Evolutionary conservation across 2,113 vertebrate species (phyloP).

Genomic region (Pomatorhinus ruficollis): DNA sequence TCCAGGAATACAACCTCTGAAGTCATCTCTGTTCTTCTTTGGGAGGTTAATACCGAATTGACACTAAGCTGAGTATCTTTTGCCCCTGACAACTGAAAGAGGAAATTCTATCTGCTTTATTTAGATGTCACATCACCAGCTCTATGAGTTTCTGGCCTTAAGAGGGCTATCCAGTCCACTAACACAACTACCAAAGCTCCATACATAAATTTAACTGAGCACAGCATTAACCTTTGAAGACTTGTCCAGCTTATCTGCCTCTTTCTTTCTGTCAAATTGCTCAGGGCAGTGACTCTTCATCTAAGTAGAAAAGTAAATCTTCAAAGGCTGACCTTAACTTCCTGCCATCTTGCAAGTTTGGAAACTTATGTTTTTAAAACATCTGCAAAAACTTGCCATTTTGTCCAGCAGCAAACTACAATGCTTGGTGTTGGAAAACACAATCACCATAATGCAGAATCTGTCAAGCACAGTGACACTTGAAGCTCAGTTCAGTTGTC

Average conservation of each 20-base stretch:
- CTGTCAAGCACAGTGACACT: background rate
- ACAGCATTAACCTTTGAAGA: background rate
- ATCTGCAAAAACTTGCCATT: background rate
- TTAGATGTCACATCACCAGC: background rate
- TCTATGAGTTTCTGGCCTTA: background rate
- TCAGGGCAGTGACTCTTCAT: background rate
- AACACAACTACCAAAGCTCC: background rate
- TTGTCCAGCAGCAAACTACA: background rate
- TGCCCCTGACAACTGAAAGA: background rate
- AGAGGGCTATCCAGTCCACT: background rate
- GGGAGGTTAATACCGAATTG: background rate
- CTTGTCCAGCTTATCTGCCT: background rate
- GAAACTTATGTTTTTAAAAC: background rate
- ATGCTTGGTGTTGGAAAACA: background rate
- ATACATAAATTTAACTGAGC: background rate
- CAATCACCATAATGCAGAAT: background rate
- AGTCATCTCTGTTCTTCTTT: slow-evolving; percentile 16
- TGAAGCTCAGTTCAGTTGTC: background rate
- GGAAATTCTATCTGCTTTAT: background rate
- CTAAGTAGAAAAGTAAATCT: background rate
- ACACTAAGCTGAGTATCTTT: background rate
- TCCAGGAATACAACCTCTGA: slow-evolving; percentile 14
- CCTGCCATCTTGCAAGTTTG: background rate
- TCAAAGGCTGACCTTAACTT: background rate
- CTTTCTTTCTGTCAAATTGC: background rate